Evolutionary conservation across 2,113 vertebrate species (phyloP).

Genomic region (Cyphomyrus plagiostoma): DNA sequence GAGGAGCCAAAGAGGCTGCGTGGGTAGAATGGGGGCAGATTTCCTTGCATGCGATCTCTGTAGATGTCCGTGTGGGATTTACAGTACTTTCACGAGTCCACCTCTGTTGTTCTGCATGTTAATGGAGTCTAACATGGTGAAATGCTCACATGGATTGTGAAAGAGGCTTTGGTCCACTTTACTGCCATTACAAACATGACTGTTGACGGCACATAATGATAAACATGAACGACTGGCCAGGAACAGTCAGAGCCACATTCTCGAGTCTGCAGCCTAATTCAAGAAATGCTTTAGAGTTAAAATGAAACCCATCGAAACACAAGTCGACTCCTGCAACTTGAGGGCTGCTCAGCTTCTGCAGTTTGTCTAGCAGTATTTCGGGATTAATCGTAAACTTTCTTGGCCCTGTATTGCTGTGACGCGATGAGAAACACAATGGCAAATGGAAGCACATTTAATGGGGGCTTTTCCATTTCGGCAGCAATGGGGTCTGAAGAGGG

Average conservation of each 20-base stretch:
- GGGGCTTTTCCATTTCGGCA: neutral
- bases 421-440: neutral
- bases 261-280: neutral
- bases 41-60: slow-evolving; percentile 45
- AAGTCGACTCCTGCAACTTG: neutral
- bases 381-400: neutral
- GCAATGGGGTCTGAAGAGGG: neutral
- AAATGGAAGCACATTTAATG: neutral
- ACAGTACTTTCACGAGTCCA: slow-evolving; percentile 1
- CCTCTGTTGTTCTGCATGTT: slow-evolving; percentile 28
- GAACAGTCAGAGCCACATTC: neutral
- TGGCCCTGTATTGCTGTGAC: neutral
- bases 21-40: slow-evolving; percentile 52
- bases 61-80: slow-evolving; percentile 38
- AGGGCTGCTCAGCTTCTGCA: neutral
- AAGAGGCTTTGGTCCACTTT: neutral
- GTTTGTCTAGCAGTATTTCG: neutral
- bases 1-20: slow-evolving; percentile 47
- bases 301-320: neutral
- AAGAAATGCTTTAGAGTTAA: neutral
- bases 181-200: neutral
- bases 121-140: neutral
- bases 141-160: neutral
- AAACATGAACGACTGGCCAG: neutral
- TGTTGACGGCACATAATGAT: neutral